Evolutionary conservation across 2,888 invertebrate species (phyloP).

Genomic region (Cecidostiba fungosa): DNA sequence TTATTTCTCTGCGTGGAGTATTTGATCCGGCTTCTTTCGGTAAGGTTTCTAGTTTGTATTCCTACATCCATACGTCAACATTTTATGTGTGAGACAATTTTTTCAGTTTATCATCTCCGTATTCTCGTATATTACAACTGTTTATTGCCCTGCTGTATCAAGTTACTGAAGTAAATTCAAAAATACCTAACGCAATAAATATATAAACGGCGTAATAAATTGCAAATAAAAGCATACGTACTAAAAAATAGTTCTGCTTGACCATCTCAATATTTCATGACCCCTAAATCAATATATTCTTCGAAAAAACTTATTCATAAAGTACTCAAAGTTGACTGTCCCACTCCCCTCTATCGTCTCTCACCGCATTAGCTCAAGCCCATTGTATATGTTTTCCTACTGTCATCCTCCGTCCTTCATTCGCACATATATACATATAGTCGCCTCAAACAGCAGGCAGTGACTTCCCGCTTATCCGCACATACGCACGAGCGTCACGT

Average conservation of each 20-base stretch:
- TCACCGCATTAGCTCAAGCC: background rate
- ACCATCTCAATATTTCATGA: background rate
- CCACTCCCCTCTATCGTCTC: background rate
- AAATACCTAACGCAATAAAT: background rate
- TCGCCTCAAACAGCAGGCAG: conserved; percentile 1
- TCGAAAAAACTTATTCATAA: background rate
- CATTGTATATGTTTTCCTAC: background rate
- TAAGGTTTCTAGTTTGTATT: too few species aligned
- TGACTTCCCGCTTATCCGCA: background rate
- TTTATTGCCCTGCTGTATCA: too few species aligned
- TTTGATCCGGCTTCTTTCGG: too few species aligned
- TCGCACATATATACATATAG: background rate
- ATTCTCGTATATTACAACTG: too few species aligned
- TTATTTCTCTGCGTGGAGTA: background rate
- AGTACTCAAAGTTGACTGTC: conserved; percentile 9
- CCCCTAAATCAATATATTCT: background rate
- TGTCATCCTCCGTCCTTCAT: background rate
- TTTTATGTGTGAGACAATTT: background rate
- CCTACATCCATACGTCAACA: too few species aligned
- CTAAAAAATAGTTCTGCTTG: background rate
- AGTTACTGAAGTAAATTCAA: background rate
- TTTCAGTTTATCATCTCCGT: background rate
- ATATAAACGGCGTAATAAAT: background rate
- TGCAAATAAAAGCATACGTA: background rate
- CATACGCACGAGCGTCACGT: background rate